Evolutionary conservation across 1,140 invertebrate genomes (phyloP), one percentile per base, ranked within the genome.

Genomic region (Limonius californicus): DNA sequence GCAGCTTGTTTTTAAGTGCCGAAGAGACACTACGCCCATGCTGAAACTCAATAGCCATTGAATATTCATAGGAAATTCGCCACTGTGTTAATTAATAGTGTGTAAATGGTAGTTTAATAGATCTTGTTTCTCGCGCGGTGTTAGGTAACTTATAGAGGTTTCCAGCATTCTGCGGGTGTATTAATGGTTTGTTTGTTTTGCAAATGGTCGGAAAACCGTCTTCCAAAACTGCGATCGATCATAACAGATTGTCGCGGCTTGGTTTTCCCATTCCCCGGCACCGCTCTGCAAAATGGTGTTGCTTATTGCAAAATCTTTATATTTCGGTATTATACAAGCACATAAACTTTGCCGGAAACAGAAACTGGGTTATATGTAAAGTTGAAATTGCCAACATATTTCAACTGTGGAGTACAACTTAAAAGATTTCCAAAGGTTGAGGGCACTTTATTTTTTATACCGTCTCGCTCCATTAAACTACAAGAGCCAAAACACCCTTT

Each of bases 31-130:
- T 12, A 18, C 45, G 16, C 16, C 45, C 45, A 19, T 11, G 14
- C 45, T 61, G 43, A 58, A 50, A 58, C 35, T 57, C 54, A 56
- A 62, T 62, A 66, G 56, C 64, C 57, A 62, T 55, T 62, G 64
- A 66, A 67, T 67, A 67, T 67, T 67, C 65, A 67, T 67, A 57
- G 65, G 56, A 58, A 67, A 67, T 64, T 63, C 57, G 53, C 55
- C 61, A 54, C 61, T 58, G 54, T 61, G 61, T 67, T 67, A 67
- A 67, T 67, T 67, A 61, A 67, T 61, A 63, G 65, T 67, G 65
- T 67, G 65, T 55, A 64, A 67, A 67, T 61, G 65, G 59, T 39
- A 59, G 45, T 67, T 67, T 67, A 67, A 67, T 67, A 64, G 62
- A 60, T 63, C 58, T 45, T 64, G 62, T 67, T 67, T 50, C 50